Conservation (phyloP, 2,113 vertebrate species). For the Cavia porcellus region DNA sequence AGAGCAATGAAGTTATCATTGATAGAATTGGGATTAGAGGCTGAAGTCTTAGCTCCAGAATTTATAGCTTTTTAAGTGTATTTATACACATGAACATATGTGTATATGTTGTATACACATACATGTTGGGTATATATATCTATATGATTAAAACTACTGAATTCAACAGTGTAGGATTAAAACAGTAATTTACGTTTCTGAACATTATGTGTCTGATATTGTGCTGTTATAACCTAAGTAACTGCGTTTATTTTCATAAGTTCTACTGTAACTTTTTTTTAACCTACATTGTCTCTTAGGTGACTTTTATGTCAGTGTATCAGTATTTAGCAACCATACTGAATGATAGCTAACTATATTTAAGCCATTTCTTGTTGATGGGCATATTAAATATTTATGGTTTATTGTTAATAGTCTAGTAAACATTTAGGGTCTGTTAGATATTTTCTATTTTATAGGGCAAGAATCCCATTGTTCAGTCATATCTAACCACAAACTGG, state of each 20-base stretch:
- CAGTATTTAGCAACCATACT: not conserved
- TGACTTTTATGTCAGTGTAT: not conserved
- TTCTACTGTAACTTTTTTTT: not conserved
- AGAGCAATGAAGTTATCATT: not conserved
- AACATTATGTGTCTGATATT: not conserved
- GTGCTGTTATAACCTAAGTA: not conserved
- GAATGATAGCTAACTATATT: not conserved
- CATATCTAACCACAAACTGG: not conserved
- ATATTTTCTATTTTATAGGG: not conserved
- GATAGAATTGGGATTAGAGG: not conserved
- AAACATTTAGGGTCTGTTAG: not conserved
- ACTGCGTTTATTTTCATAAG: slow-evolving; percentile 22
- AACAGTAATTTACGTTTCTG: not conserved
- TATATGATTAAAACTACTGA: not conserved
- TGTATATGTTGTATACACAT: not conserved
- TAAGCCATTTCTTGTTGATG: not conserved
- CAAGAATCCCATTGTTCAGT: not conserved
- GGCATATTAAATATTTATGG: not conserved
- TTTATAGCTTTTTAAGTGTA: not conserved
- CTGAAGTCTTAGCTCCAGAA: not conserved
- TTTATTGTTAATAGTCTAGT: not conserved
- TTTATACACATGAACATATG: not conserved
- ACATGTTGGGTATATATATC: not conserved
- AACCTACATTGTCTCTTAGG: not conserved
- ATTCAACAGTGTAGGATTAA: not conserved